These are phyloP conservation scores for Eremophila alpestris DNA, from an alignment of 2,797 vertebrate species.

Conservation along the genomic window DNA sequence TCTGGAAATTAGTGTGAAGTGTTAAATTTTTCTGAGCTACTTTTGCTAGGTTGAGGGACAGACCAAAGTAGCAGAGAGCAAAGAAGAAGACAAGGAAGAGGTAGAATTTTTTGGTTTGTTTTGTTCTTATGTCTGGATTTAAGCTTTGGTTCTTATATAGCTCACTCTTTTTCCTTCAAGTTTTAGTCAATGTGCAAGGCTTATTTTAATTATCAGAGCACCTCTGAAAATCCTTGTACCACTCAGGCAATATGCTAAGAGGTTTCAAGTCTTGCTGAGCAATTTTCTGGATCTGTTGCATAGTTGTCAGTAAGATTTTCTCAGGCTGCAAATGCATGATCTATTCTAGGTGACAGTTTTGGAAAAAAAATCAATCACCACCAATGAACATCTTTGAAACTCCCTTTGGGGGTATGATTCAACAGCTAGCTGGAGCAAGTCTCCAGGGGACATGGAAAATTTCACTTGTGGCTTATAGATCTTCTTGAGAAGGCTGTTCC, in stretches of 20 bases:
- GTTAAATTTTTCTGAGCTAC: neutral
- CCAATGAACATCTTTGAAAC: neutral
- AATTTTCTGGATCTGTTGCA: neutral
- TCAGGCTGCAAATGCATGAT: neutral
- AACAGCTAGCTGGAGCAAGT: neutral
- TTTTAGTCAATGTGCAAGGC: neutral
- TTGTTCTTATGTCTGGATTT: neutral
- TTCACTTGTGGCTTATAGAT: neutral
- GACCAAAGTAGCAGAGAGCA: neutral
- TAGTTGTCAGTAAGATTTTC: neutral
- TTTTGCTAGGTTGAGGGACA: neutral
- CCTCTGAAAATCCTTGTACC: neutral
- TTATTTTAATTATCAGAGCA: neutral
- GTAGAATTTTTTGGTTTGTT: neutral
- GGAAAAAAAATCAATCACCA: neutral
- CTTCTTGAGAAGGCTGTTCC: constrained; percentile 3
- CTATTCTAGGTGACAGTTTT: neutral
- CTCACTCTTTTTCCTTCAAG: neutral
- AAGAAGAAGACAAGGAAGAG: neutral
- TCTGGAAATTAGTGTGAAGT: neutral
- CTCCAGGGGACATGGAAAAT: constrained; percentile 12
- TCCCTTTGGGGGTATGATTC: neutral
- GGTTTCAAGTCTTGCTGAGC: neutral
- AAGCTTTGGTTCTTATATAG: neutral
- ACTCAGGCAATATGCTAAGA: neutral